Base-by-base conservation (phyloP, 2,888 invertebrate species). In the Drosophila flavopinicola region DNA sequence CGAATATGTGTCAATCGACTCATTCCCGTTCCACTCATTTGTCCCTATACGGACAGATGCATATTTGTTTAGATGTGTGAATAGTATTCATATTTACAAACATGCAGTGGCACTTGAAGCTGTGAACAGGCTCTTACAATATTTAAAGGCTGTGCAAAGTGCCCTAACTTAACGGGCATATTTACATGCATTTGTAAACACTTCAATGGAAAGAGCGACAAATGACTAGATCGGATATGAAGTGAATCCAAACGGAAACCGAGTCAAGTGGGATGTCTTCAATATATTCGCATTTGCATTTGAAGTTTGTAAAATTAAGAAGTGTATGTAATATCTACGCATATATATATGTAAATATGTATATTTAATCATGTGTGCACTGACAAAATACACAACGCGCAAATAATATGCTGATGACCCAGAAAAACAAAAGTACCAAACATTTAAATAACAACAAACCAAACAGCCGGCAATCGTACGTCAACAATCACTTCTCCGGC, bases 1-100 rank as follows among this genome's bases (percentile, higher is more conserved):
- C 51, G 56, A 75, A 75, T 63, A 75, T 75, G 60, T 75, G 75
- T 75, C 75, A 78, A 75, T 78, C 56, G 71, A 33, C 42, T 61
- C 66, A 66, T 69, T 74, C 33, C 71, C 72, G 78, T 66, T 67
- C 48, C 53, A 51, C 44, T 37, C 60, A 65, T 59, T 59, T 65
- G 54, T 64, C 33, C 30, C 25, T 17, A 11, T 25, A 17, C 13
- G 20, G 20, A 17, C 13, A 4, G 20, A 35, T 45, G 10, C 13
- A 39, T 39, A 20, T 54, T 38, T 52, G 29, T 49, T 41, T 25
- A 32, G 38, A 74, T 47, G 47, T 29, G 33, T n/a, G 5, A 7
- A 33, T 20, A 27, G 27, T 32, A 17, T 41, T 17, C 52, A 25
- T 56, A 56, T 53, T 52, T 59, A 59, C 75, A 72, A 64, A 70